Evolutionary conservation across 1,140 invertebrate species (phyloP), one percentile per base, ranked within the genome.

Genomic region (Melanaphis sacchari): DNA sequence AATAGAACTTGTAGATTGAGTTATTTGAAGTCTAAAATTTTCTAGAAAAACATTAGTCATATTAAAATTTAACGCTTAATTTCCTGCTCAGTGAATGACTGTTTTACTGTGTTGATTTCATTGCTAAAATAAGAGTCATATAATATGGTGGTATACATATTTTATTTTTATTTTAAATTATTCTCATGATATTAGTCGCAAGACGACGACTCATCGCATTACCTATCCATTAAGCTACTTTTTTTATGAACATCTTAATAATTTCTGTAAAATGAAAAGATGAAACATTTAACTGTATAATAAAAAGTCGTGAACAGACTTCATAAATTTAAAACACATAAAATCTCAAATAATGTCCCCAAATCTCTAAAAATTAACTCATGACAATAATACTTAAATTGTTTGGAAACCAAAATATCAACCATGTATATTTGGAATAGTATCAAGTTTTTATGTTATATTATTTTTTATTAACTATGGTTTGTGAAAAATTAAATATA

Each of bases 81-180:
- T 76, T n/a, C n/a, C n/a, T 76, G 59, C 15, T 76, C 15, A 18
- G n/a, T n/a, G 15, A 76, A n/a, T 36, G 15, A n/a, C 31, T n/a
- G 15, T n/a, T 76, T 21, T 76, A 76, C 59, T n/a, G 59, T 18
- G 59, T 76, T 66, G 59, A 15, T 76, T 76, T 76, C n/a, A 76
- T 76, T 76, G 15, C 59, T 76, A 15, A 66, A 66, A 3, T n/a
- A 0, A 66, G 2, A 66, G 59, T 66, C 31, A 66, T 3, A 31
- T 31, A n/a, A 9, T n/a, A 66, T 11, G 31, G 31, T n/a, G 59
- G 31, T 5, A n/a, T 76, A 76, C 59, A 76, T 76, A 76, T n/a
- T 76, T 76, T 76, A 76, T 76, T n/a, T 76, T 76, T 76, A 76
- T 76, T 76, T 76, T 76, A 76, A 76, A n/a, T 76, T 76, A 76